These are phyloP conservation scores for Felis chaus DNA, from an alignment of 2,113 vertebrate genomes.

Conservation along the genomic window DNA sequence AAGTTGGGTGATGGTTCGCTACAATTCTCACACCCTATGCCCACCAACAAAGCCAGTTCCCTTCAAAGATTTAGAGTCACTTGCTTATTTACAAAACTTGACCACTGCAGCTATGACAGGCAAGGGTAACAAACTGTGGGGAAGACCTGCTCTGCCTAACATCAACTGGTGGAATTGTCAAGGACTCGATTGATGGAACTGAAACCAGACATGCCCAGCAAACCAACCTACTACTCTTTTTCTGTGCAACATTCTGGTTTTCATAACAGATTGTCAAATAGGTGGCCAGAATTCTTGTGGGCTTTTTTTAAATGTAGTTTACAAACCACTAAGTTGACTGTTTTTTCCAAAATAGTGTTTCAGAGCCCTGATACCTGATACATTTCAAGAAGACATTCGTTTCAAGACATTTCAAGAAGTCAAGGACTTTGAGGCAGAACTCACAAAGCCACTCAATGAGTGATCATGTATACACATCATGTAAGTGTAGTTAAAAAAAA, in stretches of 20 bases:
- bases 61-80: background rate
- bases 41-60: background rate
- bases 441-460: background rate
- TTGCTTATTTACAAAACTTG: background rate
- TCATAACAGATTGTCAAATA: constrained; percentile 5
- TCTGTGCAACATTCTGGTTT: background rate
- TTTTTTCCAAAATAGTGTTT: background rate
- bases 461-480: background rate
- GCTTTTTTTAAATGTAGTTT: background rate
- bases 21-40: background rate
- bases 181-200: background rate
- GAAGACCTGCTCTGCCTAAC: background rate
- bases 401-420: background rate
- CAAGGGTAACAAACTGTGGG: background rate
- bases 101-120: background rate
- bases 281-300: background rate
- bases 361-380: constrained; percentile 30
- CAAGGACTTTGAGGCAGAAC: constrained; percentile 17
- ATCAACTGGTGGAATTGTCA: background rate
- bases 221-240: background rate
- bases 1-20: background rate
- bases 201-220: background rate
- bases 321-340: constrained; percentile 3
- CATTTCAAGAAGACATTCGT: background rate
- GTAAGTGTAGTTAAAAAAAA: background rate